Conservation (phyloP, 2,797 vertebrate species). For the Danio tinwini region DNA sequence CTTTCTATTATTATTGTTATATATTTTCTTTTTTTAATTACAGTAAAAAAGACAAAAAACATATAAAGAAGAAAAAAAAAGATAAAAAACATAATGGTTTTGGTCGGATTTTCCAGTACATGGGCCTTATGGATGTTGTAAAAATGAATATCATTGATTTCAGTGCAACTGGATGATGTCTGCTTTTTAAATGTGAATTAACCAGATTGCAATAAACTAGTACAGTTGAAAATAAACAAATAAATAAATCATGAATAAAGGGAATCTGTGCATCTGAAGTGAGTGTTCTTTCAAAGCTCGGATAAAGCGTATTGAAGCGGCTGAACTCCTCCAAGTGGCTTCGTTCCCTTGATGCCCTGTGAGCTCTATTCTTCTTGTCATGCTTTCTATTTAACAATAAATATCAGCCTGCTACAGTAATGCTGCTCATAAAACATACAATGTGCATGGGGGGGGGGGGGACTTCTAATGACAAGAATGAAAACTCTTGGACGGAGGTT, state of each 20-base stretch:
- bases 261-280: conserved; percentile 80
- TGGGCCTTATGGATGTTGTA: conserved; percentile 96
- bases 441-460: neutral
- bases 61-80: conserved; percentile 80
- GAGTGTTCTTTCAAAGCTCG: conserved; percentile 62
- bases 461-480: neutral
- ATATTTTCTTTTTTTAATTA: conserved; percentile 91
- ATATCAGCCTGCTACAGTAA: conserved; percentile 9
- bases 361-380: conserved; percentile 30
- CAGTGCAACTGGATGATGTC: conserved; percentile 96
- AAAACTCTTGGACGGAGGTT: conserved; percentile 12
- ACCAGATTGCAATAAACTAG: conserved; percentile 98
- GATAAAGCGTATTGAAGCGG: conserved; percentile 19
- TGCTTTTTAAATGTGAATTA: conserved; percentile 99
- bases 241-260: conserved; percentile 90
- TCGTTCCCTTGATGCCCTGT: neutral
- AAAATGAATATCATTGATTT: conserved; percentile 94
- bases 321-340: conserved; percentile 9
- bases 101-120: conserved; percentile 98
- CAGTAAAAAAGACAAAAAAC: conserved; percentile 80
- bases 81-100: conserved; percentile 86
- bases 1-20: conserved; percentile 90
- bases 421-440: conserved; percentile 6
- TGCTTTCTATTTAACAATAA: conserved; percentile 28
- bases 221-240: conserved; percentile 86